Base-by-base conservation (phyloP, 2,113 vertebrate species). In the Falco punctatus region DNA sequence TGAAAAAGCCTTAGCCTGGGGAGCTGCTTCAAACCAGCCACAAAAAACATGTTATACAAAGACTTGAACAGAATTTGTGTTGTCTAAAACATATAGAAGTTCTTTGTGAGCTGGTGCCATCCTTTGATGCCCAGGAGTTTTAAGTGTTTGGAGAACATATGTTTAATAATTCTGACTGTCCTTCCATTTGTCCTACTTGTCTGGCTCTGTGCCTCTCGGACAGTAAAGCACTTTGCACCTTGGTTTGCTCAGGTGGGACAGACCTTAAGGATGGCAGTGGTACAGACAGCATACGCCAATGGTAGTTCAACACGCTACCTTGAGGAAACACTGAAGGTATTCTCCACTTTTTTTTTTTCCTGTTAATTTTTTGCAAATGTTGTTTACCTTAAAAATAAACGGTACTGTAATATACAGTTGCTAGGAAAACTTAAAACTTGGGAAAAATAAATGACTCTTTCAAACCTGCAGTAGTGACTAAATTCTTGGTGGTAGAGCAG, bases 261-360 rank as follows among this genome's bases (percentile, higher is more conserved):
- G 80, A 90, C 97, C 54, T 91, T 99, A 67, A 97, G 97, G 92
- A 97, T 99, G 58, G 99, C 98, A 23, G 99, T 99, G 88, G 98
- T 99, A 54, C 99, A 99, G 97, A 99, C 99, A 10, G 99, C 99
- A 0, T 99, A 99, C 49, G 99, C 99, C 90, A 99, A 99, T 28
- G 99, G 99, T 13, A 99, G 98, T 90, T 99, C 99, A 4, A 99
- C 99, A 24, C 95, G 84, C 38, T 99, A 99, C 96, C 98, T 99
- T 61, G 98, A 99, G 97, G 97, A 99, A 77, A 98, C 97, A 21
- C 98, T 99, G 98, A 99, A 99, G 98, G 99, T 99, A 98, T 32
- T 66, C 16, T 61, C 13, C 5, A 0, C 38, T 17, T 28, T 38
- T 40, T 17, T 28, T 38, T 85, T 74, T 73, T 30, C 24, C 52